Base-by-base conservation (phyloP, 1,140 invertebrate species). In the Oryzaephilus surinamensis region DNA sequence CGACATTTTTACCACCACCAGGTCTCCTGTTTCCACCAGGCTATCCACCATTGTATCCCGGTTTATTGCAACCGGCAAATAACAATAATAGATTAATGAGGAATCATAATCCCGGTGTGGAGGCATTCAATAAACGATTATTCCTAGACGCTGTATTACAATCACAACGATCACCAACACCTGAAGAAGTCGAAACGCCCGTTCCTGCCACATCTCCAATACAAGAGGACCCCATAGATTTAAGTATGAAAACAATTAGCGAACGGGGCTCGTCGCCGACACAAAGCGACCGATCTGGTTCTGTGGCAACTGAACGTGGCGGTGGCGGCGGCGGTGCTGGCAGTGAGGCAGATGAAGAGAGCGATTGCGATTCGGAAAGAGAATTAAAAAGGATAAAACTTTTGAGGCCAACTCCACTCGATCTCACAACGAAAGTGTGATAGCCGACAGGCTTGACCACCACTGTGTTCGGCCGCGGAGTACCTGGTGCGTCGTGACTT, bases 141-240 rank as follows among this genome's bases (percentile, higher is more conserved):
- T 81, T 79, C 52, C 64, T 81, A 41, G 80, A 84, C 46, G 77
- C 75, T 3, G 74, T 82, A 14, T 58, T 84, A 10, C 78, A 82
- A 45, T 77, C 75, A 2, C 78, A 81, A 57, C 66, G 67, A 0
- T 55, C 60, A 0, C 67, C 65, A 49, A 63, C 67, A 17, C 65
- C 63, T 10, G 63, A 67, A 13, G 58, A 59, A n/a, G 60, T 64
- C 0, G 52, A 65, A n/a, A 45, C 43, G 0, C 43, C 65, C 63
- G 43, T 45, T 41, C 35, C 48, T 32, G 40, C 43, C 35, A 26
- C 51, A 32, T 55, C 58, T 30, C 37, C 58, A 12, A 65, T 73
- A 26, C 71, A 77, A 62, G 79, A 84, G 8, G 73, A 81, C 45
- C 84, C 82, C 1, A 85, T 87, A 34, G 83, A 87, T 57, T 63